A percentile compares a stretch with the other conserved stretches of the same genome.
Conservation (phyloP, 1,140 invertebrate species). For the Saccostrea cuccullata region DNA sequence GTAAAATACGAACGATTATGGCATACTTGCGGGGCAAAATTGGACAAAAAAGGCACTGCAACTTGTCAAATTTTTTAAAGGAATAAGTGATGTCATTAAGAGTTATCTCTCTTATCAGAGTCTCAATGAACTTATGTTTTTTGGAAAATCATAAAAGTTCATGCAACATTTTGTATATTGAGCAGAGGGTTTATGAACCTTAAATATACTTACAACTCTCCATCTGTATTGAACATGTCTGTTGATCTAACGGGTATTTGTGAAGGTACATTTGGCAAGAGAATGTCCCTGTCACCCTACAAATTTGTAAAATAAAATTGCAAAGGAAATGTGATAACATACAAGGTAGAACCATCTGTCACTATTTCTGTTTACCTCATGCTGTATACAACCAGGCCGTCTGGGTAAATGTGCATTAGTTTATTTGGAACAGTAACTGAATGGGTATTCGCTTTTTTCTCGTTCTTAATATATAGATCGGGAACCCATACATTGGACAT, state of each 20-base stretch:
- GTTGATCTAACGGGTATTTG: constrained; percentile 73
- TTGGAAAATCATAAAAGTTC: no score
- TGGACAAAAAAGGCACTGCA: no score
- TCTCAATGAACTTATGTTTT: no score
- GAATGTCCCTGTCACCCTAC: constrained; percentile 61
- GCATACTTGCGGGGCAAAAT: no score
- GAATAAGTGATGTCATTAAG: no score
- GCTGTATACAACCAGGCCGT: constrained; percentile 83
- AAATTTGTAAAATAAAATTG: constrained; percentile 1
- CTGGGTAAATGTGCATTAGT: constrained; percentile 83
- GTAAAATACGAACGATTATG: no score
- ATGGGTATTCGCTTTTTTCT: constrained; percentile 80
- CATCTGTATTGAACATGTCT: constrained; percentile 67
- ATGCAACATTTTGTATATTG: no score
- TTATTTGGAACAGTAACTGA: constrained; percentile 82
- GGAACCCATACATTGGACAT: constrained; percentile 86
- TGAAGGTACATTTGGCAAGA: constrained; percentile 71
- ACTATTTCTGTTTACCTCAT: constrained; percentile 54
- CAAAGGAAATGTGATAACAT: background rate
- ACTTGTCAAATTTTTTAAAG: no score
- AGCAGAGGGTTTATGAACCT: no score
- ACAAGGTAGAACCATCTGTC: background rate
- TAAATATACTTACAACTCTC: constrained; percentile 69
- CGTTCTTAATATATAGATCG: constrained; percentile 85
- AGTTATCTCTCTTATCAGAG: no score